These are phyloP conservation scores for Epistrophella euchroma DNA, from an alignment of 2,888 invertebrate genomes.

Conservation along the genomic window DNA sequence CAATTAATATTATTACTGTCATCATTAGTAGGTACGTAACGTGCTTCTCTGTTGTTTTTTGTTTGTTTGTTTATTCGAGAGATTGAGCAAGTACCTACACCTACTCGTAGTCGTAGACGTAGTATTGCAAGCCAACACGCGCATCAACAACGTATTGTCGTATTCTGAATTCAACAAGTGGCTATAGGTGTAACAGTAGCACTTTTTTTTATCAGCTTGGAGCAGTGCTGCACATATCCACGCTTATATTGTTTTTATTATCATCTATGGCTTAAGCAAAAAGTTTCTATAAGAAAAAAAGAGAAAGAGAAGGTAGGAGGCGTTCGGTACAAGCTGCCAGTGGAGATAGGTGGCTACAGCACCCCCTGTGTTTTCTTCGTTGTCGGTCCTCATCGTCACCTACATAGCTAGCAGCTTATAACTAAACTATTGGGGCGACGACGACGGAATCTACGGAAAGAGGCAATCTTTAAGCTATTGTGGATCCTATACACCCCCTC, in stretches of 20 bases:
- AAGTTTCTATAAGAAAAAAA: not conserved
- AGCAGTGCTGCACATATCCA: conserved; percentile 38
- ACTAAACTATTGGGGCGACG: not conserved
- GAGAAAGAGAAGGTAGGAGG: not conserved
- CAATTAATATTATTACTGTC: conserved; percentile 36
- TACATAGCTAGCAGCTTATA: conserved; percentile 2
- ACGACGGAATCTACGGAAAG: conserved; percentile 41
- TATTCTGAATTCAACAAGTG: conserved; percentile 72
- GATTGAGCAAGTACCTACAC: conserved; percentile 64
- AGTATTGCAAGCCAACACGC: conserved; percentile 61
- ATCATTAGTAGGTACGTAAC: conserved; percentile 61
- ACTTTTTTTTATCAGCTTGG: conserved; percentile 37
- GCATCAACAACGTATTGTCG: conserved; percentile 46
- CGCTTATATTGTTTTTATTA: conserved; percentile 20
- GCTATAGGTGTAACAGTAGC: conserved; percentile 49
- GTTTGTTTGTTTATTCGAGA: not conserved
- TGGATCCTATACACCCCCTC: not conserved
- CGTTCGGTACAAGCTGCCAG: not conserved
- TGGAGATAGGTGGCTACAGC: conserved; percentile 10
- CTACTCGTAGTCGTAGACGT: not conserved
- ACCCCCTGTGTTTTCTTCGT: conserved; percentile 1
- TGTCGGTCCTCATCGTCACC: conserved; percentile 7
- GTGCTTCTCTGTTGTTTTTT: conserved; percentile 47
- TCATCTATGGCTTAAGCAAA: not conserved
- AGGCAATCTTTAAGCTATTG: conserved; percentile 53